Base-by-base conservation (phyloP, 2,797 vertebrate genomes). In the Chelon labrosus region DNA sequence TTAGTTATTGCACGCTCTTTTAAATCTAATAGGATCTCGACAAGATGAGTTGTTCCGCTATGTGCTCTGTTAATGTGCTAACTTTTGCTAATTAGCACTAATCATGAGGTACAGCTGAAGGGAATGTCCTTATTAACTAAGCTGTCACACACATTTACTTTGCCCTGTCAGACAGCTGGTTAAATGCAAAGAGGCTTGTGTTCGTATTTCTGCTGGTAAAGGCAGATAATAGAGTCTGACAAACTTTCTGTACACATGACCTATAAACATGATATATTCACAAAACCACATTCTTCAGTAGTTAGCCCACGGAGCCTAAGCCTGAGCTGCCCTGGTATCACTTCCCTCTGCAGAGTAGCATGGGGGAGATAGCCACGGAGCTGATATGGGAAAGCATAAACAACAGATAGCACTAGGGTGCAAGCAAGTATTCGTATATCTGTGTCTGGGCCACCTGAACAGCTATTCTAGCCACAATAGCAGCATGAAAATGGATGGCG, bases 251-350 rank as follows among this genome's bases (percentile, higher is more conserved):
- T 37, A 31, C 64, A 53, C 20, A 41, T 27, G 27, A 22, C 22
- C 22, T 46, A 46, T 10, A 19, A 9, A 46, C 27, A 69, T 2
- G 31, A 52, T 9, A 58, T 20, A 73, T 38, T 51, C n/a, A 77
- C 61, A 62, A 56, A 63, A 39, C 38, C 62, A 52, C 44, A 72
- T 73, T 76, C 47, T 52, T 61, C 61, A 55, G 76, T 87, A 73
- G 66, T 52, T 57, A 25, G 47, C 73, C 68, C 44, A 54, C 76
- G 79, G 58, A 73, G 25, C 25, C 25, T 27, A 27, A 27, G 25
- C 25, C 63, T 22, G 65, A 38, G 22, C 50, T 42, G 13, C 31
- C 49, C 65, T 25, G 53, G 16, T 55, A 66, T 69, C 57, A 70
- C 47, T 63, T 89, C 83, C 74, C 42, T 60, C 68, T 77, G 56